Base-by-base conservation (phyloP, 2,888 invertebrate species). In the Thymelicus lineola region DNA sequence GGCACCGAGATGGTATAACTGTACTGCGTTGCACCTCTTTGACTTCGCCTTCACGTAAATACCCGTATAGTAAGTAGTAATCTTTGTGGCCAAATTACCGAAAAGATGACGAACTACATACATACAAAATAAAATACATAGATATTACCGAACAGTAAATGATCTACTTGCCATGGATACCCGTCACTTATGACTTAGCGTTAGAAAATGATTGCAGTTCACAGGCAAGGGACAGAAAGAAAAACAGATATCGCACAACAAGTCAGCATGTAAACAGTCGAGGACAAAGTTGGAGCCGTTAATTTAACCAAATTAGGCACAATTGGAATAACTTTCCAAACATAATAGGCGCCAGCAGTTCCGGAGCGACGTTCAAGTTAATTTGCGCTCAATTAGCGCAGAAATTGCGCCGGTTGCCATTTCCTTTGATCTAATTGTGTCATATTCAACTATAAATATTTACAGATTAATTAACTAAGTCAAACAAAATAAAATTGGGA, bases 401-500 rank as follows among this genome's bases (percentile, higher is more conserved):
- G 7, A 48, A 12, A 48, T 48, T n/a, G n/a, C 48, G 48, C 20
- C 28, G 55, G 55, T 55, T 55, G 28, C 28, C 20, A 55, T 55
- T 55, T 28, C 28, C 55, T 55, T 55, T 55, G 55, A 55, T 55
- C 55, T 12, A 28, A 55, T 55, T 55, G 55, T 55, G 14, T 55
- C 55, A 28, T 28, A 55, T 55, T 55, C 55, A 55, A 55, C 20
- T 55, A 55, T 55, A 55, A 55, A 55, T 55, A 55, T 55, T 55
- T 20, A 55, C 28, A 55, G 9, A 20, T 17, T 14, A 46, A 46
- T 46, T 46, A 46, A 46, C 46, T 6, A 46, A 46, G n/a, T 45
- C 6, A 46, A 46, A 46, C n/a, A 46, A 45, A 4, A 46, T 3
- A 4, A n/a, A 46, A n/a, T n/a, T n/a, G 7, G 5, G 46, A n/a